Conservation (phyloP, 1,140 invertebrate genomes). For the Macrocentrus cingulum region DNA sequence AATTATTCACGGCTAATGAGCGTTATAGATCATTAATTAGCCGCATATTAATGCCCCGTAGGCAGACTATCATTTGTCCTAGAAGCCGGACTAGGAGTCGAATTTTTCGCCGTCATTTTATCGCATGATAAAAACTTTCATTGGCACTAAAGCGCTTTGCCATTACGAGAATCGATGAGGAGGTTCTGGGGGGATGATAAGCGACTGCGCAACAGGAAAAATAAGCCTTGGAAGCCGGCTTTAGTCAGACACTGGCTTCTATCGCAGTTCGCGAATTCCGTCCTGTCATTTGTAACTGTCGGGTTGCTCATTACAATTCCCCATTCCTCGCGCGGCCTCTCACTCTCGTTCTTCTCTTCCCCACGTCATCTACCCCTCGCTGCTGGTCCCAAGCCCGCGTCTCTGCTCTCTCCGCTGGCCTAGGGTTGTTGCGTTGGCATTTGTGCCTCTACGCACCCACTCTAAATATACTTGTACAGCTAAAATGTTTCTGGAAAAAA, state of each 20-base stretch:
- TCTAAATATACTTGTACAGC: too few species aligned
- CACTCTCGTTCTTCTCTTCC: slow-evolving; percentile 27
- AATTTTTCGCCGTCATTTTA: neutral
- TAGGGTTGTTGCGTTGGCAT: too few species aligned
- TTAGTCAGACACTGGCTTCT: slow-evolving; percentile 54
- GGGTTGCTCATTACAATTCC: slow-evolving; percentile 61
- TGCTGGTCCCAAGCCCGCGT: slow-evolving; percentile 21
- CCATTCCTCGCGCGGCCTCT: slow-evolving; percentile 51
- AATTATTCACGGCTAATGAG: neutral
- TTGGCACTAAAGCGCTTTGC: slow-evolving; percentile 8
- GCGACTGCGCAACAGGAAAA: slow-evolving; percentile 33
- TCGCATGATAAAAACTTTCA: slow-evolving; percentile 8
- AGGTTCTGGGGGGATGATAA: slow-evolving; percentile 17
- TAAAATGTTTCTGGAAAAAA: too few species aligned
- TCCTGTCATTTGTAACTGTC: slow-evolving; percentile 62
- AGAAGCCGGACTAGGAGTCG: too few species aligned
- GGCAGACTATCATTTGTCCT: too few species aligned
- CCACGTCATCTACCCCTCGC: slow-evolving; percentile 14
- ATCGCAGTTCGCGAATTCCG: slow-evolving; percentile 59
- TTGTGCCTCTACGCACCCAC: too few species aligned
- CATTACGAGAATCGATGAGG: slow-evolving; percentile 12
- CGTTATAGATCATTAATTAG: too few species aligned
- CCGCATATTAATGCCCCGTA: too few species aligned
- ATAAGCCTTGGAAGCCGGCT: slow-evolving; percentile 38
- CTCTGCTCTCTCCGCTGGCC: slow-evolving; percentile 28